Evolutionary conservation across 2,888 invertebrate genomes (phyloP), one percentile per base, ranked within the genome.

Genomic region (Brenthis daphne): DNA sequence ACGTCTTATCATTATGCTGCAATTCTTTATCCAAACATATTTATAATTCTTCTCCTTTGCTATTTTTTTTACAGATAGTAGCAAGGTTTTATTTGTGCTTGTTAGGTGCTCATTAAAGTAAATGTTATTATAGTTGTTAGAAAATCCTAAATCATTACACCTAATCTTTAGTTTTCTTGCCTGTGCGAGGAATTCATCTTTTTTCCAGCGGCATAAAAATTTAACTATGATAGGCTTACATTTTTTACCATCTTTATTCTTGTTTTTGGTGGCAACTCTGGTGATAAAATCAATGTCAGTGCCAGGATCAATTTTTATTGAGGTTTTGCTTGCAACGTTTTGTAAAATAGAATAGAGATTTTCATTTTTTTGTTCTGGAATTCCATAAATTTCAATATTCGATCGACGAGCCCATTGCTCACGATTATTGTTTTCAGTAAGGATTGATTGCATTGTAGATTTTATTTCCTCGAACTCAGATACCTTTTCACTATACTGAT

Each of bases 151-250:
- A 51, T 51, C 51, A 16, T 51, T 6, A 51, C 51, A 51, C 13
- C 51, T 61, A n/a, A 61, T 50, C 29, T 68, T 67, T 65, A 68
- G 64, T 64, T 58, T 55, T 65, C 64, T 64, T 6, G 33, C 64
- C n/a, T 20, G 2, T 47, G 33, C 63, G 8, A 51, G 50, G 14
- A 63, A 64, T 3, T 64, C 64, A 43, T 64, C 64, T 20, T 64
- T 64, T 37, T 64, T 64, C 54, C 55, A 64, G 11, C 64, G 64
- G n/a, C 55, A 55, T 37, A 64, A 29, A 43, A 54, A 55, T 53
- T 33, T 64, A 20, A 64, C 53, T 55, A 64, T 51, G 8, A 51
- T 16, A 24, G 61, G 61, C 12, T 61, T 61, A 51, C 13, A 14
- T 61, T 37, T 61, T 37, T 61, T 61, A 37, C 33, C n/a, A 48